Conservation (phyloP, 1,140 invertebrate species). For the Kradibia gibbosae region DNA sequence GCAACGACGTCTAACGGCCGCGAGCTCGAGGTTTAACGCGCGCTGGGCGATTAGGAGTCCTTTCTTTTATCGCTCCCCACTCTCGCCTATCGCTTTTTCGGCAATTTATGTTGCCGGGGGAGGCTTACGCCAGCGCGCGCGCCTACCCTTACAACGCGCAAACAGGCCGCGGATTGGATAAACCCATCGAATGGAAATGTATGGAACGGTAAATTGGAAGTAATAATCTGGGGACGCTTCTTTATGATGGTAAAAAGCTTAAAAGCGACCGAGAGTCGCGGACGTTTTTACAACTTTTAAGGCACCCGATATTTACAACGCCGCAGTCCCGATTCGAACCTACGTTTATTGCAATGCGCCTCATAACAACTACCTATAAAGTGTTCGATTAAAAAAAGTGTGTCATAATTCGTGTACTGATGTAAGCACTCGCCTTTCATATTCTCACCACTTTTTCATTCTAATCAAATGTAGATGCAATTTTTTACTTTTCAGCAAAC, state of each 20-base stretch:
- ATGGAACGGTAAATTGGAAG: background rate
- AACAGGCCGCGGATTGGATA: no score
- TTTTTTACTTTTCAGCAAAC: no score
- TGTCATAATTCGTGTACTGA: no score
- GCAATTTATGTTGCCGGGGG: background rate
- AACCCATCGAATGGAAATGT: background rate
- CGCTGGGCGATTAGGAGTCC: slow-evolving; percentile 14
- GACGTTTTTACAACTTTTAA: background rate
- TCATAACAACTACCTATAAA: no score
- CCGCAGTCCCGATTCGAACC: no score
- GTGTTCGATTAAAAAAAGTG: no score
- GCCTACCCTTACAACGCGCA: no score
- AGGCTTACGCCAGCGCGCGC: background rate
- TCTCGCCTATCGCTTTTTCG: background rate
- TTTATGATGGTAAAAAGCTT: background rate
- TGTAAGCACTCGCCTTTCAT: no score
- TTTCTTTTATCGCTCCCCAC: background rate
- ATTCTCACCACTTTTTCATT: no score
- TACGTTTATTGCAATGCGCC: no score
- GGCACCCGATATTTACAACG: no score
- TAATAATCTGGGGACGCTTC: background rate
- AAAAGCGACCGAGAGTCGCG: background rate
- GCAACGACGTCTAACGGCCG: background rate
- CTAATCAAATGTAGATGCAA: no score
- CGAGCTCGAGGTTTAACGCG: slow-evolving; percentile 5